Conservation (phyloP, 2,797 vertebrate species). For the Notolepis coatsorum region DNA sequence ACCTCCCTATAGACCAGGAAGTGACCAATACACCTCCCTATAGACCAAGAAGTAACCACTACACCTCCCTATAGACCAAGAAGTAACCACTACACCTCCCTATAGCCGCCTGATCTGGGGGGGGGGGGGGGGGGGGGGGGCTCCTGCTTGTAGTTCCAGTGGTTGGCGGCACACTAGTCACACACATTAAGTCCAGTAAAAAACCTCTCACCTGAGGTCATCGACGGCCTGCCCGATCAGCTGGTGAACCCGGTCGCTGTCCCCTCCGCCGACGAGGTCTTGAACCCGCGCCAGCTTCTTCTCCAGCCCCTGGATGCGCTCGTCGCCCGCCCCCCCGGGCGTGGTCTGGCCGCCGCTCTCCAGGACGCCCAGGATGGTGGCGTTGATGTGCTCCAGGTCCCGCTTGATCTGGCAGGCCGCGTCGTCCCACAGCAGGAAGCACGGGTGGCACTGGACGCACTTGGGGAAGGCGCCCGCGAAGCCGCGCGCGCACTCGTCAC, state of each 20-base stretch:
- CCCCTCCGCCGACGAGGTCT: conserved; percentile 64
- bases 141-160: too few species aligned
- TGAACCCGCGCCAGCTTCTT: conserved; percentile 69
- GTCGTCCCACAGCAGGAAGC: conserved; percentile 87
- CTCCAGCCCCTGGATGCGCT: conserved; percentile 79
- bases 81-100: too few species aligned
- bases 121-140: too few species aligned
- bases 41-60: too few species aligned
- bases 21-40: too few species aligned
- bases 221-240: conserved; percentile 78
- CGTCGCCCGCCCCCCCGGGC: conserved; percentile 55
- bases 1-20: too few species aligned
- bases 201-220: conserved; percentile 80
- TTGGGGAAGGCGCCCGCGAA: conserved; percentile 84
- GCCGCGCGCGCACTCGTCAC: conserved; percentile 83
- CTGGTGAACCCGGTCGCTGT: conserved; percentile 61
- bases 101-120: too few species aligned
- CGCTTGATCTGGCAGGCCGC: conserved; percentile 69
- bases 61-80: too few species aligned
- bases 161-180: too few species aligned
- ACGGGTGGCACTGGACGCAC: conserved; percentile 85
- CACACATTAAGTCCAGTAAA: background rate
- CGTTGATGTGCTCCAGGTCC: conserved; percentile 70
- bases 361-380: conserved; percentile 61
- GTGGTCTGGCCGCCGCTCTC: conserved; percentile 61